Base-by-base conservation (phyloP, 2,113 vertebrate genomes). In the Gobius niger region DNA sequence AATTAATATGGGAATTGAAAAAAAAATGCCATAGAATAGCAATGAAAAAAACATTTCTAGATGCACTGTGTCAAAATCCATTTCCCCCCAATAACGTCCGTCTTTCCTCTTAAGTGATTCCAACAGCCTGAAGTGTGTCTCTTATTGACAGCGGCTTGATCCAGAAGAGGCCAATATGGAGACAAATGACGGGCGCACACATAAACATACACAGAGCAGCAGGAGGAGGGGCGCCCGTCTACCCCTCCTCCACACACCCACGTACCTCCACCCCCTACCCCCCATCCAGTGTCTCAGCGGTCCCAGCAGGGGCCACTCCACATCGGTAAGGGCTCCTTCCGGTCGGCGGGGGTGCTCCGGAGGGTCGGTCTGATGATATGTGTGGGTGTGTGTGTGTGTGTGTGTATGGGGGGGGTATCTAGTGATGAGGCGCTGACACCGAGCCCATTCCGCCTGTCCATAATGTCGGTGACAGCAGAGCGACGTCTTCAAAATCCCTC, bases 271-370 rank as follows among this genome's bases (percentile, higher is more conserved):
- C 24, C 2, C 24, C 24, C 24, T 34, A 34, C 24, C 34, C 65
- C 53, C 74, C 83, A 10, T 62, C 81, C 80, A 77, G 81, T 73
- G 70, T 82, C 87, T 80, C 74, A 78, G 81, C 46, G 54, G 76
- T 85, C 84, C 70, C 92, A 91, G 91, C 91, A 90, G 90, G 91
- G 83, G 85, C 79, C 89, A 87, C 87, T 91, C 83, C 82, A 85
- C 84, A 84, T 79, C 49, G 57, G 82, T 72, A 85, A 85, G 84
- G 84, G 77, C 81, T 89, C 87, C 87, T 88, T 89, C 84, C 75
- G 80, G 87, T 75, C 85, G 81, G 85, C 77, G 70, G 91, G 90
- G 67, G 80, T 34, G 65, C 74, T 72, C 57, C 57, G 76, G 61
- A 54, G 16, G 59, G 75, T 3, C 42, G 63, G 41, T 40, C n/a